Evolutionary conservation across 92 coral and sea anemone genomes (phyloP), one percentile per base, ranked within the genome.

Genomic region (Parazoanthus darwini): DNA sequence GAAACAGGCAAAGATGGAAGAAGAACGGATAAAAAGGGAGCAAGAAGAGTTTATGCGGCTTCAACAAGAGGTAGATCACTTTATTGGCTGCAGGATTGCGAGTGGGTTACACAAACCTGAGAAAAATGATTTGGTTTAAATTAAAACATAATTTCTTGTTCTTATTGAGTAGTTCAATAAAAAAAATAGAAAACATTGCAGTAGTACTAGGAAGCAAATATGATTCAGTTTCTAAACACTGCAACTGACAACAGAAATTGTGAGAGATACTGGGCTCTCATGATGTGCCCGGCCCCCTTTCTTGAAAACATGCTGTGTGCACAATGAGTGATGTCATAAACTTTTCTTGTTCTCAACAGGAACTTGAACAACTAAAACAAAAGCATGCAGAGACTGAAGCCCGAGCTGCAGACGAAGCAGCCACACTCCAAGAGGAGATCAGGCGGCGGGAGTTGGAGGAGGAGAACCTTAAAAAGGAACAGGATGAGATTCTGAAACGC

Each of bases 371-470:
- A 81, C 91, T 96, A 4, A 91, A 94, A 76, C 91, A 92, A 74
- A 94, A 94, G 42, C 92, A 94, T 25, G 92, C 92, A 6, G 95
- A 93, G 15, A 96, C 96, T 63, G 98, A 96, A 80, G 93, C 89
- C 54, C 89, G 89, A 56, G 98, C 98, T 8, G 92, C 94, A 37
- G 93, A 90, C 16, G 98, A 96, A 75, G 94, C 95, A 79, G 98
- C 93, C 71, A 88, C 92, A 54, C 87, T 96, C 38, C 94, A 94
- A 74, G 98, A 94, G 50, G 98, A 96, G 77, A 92, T 93, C 56
- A 91, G 90, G 22, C 86, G 94, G 79, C 88, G 98, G 1, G 98
- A 96, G 73, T 96, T 94, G 74, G 84, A 94, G 63, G 98, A 96
- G 84, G 14, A 68, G 14, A 84, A 51, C 54, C 66, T 84, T 15